Percentiles rank a stretch among this genome's conserved stretches.
phyloP scores from a whole-genome alignment of 2,797 vertebrate species.

The Bufotes viridis region DNA sequence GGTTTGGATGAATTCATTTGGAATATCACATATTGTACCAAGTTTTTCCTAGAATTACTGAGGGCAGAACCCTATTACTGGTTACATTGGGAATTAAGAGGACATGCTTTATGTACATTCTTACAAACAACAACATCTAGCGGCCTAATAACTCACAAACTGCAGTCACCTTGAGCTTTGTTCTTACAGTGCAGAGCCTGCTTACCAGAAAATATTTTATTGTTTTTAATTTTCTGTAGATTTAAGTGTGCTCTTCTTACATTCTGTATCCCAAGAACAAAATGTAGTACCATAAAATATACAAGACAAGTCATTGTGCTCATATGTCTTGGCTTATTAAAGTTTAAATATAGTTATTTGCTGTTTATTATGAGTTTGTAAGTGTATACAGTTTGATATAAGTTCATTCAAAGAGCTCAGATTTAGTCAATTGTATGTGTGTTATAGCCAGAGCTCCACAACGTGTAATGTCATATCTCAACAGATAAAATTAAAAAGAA shows the following conservation, averaged over 20 bases:
- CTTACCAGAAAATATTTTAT: constrained; percentile 33
- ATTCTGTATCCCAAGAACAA: neutral
- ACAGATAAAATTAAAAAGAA: neutral
- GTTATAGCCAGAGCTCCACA: neutral
- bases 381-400: neutral
- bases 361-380: neutral
- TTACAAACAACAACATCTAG: neutral
- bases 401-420: neutral
- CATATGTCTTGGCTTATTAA: constrained; percentile 6
- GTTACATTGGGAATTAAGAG: neutral
- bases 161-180: neutral
- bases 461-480: neutral
- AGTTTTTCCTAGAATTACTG: neutral
- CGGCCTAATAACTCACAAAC: neutral
- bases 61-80: neutral
- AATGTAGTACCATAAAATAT: neutral
- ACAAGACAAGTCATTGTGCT: neutral
- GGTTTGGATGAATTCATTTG: no score
- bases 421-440: neutral
- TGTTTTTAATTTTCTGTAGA: constrained; percentile 14
- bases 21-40: no score
- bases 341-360: neutral
- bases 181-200: neutral
- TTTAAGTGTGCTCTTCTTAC: neutral
- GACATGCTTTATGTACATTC: neutral